These are phyloP conservation scores for Microhierax caerulescens DNA, from an alignment of 2,797 vertebrate genomes.

Conservation along the genomic window DNA sequence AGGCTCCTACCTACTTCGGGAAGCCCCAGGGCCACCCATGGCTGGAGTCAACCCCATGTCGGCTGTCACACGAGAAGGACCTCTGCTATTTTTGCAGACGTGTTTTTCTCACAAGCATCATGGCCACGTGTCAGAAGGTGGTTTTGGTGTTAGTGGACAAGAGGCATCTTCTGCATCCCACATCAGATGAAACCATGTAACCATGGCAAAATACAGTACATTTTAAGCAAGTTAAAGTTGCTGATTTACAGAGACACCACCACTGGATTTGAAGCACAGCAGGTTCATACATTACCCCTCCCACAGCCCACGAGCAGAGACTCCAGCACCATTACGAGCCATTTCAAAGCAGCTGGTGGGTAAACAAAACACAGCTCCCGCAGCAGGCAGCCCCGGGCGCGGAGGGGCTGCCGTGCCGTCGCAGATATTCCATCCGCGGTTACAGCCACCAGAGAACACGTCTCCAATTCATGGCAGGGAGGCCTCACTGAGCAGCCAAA, in stretches of 20 bases:
- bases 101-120: neutral
- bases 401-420: neutral
- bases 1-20: neutral
- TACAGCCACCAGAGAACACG: neutral
- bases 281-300: neutral
- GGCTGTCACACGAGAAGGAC: neutral
- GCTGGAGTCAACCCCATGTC: rapidly evolving
- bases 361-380: neutral
- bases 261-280: neutral
- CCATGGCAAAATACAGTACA: neutral
- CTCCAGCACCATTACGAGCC: neutral
- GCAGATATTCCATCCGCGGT: neutral
- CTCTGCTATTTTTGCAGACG: neutral
- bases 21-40: neutral
- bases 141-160: neutral
- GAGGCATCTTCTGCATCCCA: neutral
- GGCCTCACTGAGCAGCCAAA: neutral
- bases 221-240: neutral
- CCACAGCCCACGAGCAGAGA: neutral
- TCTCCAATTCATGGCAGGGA: neutral
- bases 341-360: conserved; percentile 17
- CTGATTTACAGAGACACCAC: rapidly evolving
- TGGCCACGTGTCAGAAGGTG: neutral
- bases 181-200: neutral
- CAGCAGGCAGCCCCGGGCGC: neutral